phyloP scores from a whole-genome alignment of 2,113 vertebrate genomes.

The Lophius piscatorius region DNA sequence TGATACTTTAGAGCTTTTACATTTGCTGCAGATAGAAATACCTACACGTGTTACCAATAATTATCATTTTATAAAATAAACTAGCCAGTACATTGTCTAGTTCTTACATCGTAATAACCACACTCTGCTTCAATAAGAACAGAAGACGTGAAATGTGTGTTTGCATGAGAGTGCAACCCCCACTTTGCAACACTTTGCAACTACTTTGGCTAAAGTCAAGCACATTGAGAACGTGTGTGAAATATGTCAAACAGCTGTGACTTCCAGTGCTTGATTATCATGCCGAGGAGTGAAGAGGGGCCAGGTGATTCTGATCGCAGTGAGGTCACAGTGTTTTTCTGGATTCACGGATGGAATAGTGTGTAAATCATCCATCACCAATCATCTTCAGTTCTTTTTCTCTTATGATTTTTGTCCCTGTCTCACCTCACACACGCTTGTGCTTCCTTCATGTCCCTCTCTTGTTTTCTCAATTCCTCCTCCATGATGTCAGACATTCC shows the following conservation, averaged over 20 bases:
- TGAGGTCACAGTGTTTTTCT: constrained; percentile 20
- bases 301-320: not conserved
- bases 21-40: no score
- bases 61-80: no score
- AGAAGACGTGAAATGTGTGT: not conserved
- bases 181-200: constrained; percentile 20
- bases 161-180: constrained; percentile 5
- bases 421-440: constrained; percentile 31
- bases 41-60: no score
- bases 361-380: constrained; percentile 21
- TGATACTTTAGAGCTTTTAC: no score
- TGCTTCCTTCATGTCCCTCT: constrained; percentile 12
- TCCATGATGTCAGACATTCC: constrained; percentile 23
- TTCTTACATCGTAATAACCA: no score
- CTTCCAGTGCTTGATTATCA: constrained; percentile 48
- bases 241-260: constrained; percentile 46
- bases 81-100: no score
- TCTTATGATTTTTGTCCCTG: constrained; percentile 20
- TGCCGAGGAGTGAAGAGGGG: constrained; percentile 27
- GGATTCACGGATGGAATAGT: constrained; percentile 9
- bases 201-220: no score
- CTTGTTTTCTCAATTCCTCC: constrained; percentile 33
- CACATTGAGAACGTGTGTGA: constrained; percentile 34
- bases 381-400: constrained; percentile 14
- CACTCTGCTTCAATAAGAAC: no score